Evolutionary conservation across 2,113 vertebrate genomes (phyloP).

Genomic region (Odobenus rosmarus): DNA sequence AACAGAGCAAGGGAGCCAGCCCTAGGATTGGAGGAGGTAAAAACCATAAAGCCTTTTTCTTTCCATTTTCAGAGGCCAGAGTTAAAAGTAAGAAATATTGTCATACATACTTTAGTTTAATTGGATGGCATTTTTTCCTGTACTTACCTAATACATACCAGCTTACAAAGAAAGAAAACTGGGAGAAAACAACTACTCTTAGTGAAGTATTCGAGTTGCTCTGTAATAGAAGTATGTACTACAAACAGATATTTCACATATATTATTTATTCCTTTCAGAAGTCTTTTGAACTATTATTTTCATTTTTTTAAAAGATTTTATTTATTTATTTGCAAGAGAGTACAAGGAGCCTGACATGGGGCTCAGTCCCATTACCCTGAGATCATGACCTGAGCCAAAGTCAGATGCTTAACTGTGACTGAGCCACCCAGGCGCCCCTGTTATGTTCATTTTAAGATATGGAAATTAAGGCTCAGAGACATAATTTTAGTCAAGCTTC

Average conservation of each 20-base stretch:
- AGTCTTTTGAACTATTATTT: background rate
- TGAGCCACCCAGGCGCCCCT: too few species aligned
- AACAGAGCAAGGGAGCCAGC: background rate
- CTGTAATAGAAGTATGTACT: background rate
- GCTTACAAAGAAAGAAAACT: background rate
- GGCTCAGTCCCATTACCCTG: too few species aligned
- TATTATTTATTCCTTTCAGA: background rate
- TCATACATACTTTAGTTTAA: background rate
- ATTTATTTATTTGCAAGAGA: too few species aligned
- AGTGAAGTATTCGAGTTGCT: background rate
- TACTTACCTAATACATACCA: background rate
- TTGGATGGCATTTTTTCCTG: background rate
- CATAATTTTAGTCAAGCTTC: background rate
- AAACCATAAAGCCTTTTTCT: background rate
- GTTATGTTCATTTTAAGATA: background rate
- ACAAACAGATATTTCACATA: background rate
- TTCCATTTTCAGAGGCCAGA: background rate
- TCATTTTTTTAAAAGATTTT: background rate
- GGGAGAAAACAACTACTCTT: background rate
- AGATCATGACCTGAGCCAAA: too few species aligned
- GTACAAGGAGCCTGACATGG: too few species aligned
- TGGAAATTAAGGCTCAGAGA: background rate
- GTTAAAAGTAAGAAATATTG: background rate
- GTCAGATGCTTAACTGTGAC: too few species aligned
- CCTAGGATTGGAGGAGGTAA: background rate